These are phyloP conservation scores for Rhamnusium bicolor DNA, from an alignment of 2,888 invertebrate genomes.

Conservation along the genomic window DNA sequence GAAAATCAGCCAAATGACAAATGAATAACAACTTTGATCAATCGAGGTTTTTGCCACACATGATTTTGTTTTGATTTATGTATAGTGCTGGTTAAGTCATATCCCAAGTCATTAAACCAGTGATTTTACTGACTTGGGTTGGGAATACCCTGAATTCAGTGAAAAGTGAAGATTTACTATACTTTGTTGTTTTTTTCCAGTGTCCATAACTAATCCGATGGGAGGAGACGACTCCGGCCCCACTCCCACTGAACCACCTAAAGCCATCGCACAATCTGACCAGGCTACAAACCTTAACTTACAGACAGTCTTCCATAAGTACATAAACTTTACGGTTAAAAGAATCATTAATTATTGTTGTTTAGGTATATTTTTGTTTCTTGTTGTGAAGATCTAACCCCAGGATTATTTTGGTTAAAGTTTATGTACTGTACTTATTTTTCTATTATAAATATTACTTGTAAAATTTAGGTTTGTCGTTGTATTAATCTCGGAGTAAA, in stretches of 20 bases:
- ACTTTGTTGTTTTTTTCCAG: slow-evolving; percentile 34
- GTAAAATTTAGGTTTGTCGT: background rate
- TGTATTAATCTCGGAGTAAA: slow-evolving; percentile 6
- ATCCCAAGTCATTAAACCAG: too few species aligned
- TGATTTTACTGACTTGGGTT: too few species aligned
- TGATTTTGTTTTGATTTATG: too few species aligned
- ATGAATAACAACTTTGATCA: too few species aligned
- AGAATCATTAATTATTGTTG: background rate
- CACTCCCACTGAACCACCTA: background rate
- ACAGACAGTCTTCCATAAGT: background rate
- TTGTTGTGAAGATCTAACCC: background rate
- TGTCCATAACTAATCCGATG: slow-evolving; percentile 34
- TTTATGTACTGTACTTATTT: slow-evolving; percentile 27
- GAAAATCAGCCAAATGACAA: too few species aligned
- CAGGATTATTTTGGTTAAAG: background rate
- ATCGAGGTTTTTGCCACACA: too few species aligned
- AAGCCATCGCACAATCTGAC: background rate
- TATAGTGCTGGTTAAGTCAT: too few species aligned
- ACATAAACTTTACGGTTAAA: slow-evolving; percentile 14
- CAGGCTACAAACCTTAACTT: background rate
- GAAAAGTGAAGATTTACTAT: slow-evolving; percentile 4
- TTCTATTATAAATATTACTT: slow-evolving; percentile 18
- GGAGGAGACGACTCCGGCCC: background rate
- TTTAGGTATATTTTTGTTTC: background rate
- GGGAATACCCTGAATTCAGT: too few species aligned